Base-by-base conservation (phyloP, 1,140 invertebrate genomes). In the Lasioglossum baleicum region DNA sequence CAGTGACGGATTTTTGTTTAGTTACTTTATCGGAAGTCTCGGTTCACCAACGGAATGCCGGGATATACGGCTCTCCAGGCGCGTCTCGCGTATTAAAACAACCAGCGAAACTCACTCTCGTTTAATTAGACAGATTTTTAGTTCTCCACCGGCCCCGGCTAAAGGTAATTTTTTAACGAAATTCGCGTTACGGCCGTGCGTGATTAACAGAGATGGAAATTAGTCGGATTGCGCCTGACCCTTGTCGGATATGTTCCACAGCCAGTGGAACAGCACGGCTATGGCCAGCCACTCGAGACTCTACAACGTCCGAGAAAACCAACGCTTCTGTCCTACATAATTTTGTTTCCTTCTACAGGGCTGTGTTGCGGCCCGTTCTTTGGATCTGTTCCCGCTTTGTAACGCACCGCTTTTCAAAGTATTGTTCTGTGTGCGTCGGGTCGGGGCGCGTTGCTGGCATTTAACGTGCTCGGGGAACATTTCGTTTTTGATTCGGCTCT, bases 161-260 rank as follows among this genome's bases (percentile, higher is more conserved):
- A 26, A 53, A 10, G 22, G 66, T 63, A 35, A 42, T 75, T 66
- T 56, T 56, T 58, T 56, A 64, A 64, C 60, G 69, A 72, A 78
- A 56, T 72, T 51, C 11, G 17, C 60, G 51, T 15, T 58, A 44
- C n/a, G 11, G 1, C n/a, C 65, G 65, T 11, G 65, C 65, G 42
- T 73, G 51, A 73, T 79, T 35, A 79, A 65, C 35, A 35, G 48
- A 65, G 72, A 79, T 79, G 70, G 64, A 64, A 79, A 73, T 79
- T 72, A 79, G 22, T 13, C 20, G 61, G 15, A 65, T 65, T n/a
- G 69, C 61, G 76, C 64, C 40, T 48, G 70, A 73, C 40, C 48
- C 15, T 20, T 51, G 42, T 17, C 48, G 63, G 15, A 11, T 7
- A 20, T 7, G 64, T 22, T 61, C 56, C 17, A 67, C 72, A 3